phyloP scores from a whole-genome alignment of 1,140 invertebrate species.

The Brachionus manjavacas region DNA sequence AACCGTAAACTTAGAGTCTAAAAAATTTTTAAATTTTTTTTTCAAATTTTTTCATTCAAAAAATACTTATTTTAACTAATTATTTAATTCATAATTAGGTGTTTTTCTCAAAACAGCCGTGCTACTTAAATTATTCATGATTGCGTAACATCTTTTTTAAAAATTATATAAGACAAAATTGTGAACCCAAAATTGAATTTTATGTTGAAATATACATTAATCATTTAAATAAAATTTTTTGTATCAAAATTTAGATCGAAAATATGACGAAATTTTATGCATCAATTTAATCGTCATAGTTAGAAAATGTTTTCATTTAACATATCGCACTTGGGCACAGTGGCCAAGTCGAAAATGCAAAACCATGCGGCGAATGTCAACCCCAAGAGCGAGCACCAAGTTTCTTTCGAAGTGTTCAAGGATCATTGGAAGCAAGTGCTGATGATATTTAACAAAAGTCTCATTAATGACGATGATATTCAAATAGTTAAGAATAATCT shows the following conservation, averaged over 20 bases:
- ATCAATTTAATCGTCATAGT: neutral
- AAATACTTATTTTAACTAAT: too few species aligned
- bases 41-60: neutral
- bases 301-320: slow-evolving; percentile 15
- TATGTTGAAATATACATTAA: neutral
- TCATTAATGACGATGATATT: slow-evolving; percentile 68
- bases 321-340: neutral
- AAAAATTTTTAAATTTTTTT: neutral
- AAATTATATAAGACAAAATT: neutral
- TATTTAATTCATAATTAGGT: neutral
- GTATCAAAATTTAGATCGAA: neutral
- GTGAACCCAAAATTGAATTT: neutral
- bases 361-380: neutral
- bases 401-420: slow-evolving; percentile 76
- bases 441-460: slow-evolving; percentile 65
- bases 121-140: neutral
- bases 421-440: slow-evolving; percentile 87
- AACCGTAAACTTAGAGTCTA: too few species aligned
- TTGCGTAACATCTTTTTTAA: neutral
- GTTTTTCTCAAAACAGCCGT: neutral
- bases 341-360: neutral
- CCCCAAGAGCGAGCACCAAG: neutral
- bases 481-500: slow-evolving; percentile 82
- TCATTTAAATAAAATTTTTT: neutral
- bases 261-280: neutral